phyloP scores from a whole-genome alignment of 2,888 invertebrate genomes.

The Calameuta pallipes region DNA sequence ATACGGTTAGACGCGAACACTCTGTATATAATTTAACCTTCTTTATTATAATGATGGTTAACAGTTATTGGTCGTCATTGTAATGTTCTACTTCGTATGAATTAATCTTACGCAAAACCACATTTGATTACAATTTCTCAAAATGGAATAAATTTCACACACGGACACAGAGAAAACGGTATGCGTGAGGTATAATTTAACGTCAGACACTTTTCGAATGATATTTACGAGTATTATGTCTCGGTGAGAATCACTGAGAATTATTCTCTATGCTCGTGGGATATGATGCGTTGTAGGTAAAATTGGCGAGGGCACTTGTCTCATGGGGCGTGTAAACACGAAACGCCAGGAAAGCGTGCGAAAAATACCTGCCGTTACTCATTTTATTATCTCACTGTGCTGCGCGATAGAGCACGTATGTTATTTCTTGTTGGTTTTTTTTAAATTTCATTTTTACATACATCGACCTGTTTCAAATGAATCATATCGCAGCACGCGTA shows the following conservation, averaged over 20 bases:
- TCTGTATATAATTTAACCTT: background rate
- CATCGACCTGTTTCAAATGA: background rate
- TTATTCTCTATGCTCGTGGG: background rate
- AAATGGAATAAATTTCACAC: background rate
- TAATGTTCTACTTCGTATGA: background rate
- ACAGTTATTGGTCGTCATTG: background rate
- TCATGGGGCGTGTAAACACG: background rate
- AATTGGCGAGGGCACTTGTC: background rate
- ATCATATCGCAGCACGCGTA: background rate
- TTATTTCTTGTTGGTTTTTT: background rate
- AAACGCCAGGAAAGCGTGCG: slow-evolving; percentile 6
- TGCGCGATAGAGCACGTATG: background rate
- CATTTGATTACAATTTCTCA: background rate
- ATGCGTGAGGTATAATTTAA: background rate
- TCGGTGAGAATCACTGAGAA: background rate
- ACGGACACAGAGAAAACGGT: background rate
- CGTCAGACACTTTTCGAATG: background rate
- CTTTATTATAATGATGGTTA: background rate
- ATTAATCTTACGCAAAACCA: background rate
- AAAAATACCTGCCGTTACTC: slow-evolving; percentile 11
- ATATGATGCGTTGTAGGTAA: background rate
- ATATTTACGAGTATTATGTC: background rate
- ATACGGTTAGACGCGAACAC: background rate
- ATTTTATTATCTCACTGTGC: background rate
- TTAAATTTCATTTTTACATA: background rate